Evolutionary conservation across 2,113 vertebrate species (phyloP).

Genomic region (Mastomys coucha): DNA sequence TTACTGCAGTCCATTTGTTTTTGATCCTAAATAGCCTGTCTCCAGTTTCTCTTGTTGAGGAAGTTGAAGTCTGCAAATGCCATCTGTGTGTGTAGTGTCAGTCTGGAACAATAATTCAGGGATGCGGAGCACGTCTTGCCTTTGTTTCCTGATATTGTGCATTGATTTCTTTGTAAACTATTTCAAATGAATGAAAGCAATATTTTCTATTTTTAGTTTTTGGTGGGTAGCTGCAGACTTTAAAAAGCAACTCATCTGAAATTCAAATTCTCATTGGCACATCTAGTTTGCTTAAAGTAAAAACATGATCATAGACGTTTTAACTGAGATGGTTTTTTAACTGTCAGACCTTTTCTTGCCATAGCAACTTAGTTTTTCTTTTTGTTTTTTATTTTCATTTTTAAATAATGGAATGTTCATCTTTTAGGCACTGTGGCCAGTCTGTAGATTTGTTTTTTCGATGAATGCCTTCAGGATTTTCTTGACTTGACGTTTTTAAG

Average conservation of each 20-base stretch:
- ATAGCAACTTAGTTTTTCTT: not conserved
- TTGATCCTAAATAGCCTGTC: conserved; percentile 56
- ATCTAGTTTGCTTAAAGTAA: conserved; percentile 59
- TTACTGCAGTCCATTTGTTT: conserved; percentile 58
- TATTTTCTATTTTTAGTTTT: conserved; percentile 72
- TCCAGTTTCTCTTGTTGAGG: conserved; percentile 60
- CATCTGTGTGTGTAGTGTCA: conserved; percentile 73
- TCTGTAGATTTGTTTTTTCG: not conserved
- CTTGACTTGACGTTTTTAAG: conserved; percentile 12
- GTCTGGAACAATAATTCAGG: conserved; percentile 64
- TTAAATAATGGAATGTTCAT: conserved; percentile 1
- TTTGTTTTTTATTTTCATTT: not conserved
- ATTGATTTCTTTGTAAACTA: conserved; percentile 74
- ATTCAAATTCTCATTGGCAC: conserved; percentile 45
- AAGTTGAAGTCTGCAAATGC: conserved; percentile 66
- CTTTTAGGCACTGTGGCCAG: not conserved
- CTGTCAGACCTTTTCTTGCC: conserved; percentile 34
- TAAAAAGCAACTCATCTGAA: conserved; percentile 62
- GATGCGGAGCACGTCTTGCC: conserved; percentile 35
- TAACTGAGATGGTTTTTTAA: conserved; percentile 2
- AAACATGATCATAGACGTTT: conserved; percentile 47
- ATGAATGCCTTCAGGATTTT: conserved; percentile 49
- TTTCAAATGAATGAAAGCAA: conserved; percentile 72
- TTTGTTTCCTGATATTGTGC: conserved; percentile 81
- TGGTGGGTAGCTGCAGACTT: not conserved